A percentile compares a stretch with the other conserved stretches of the same genome.
phyloP scores from a whole-genome alignment of 2,888 invertebrate genomes.

The Carterocephalus palaemon region DNA sequence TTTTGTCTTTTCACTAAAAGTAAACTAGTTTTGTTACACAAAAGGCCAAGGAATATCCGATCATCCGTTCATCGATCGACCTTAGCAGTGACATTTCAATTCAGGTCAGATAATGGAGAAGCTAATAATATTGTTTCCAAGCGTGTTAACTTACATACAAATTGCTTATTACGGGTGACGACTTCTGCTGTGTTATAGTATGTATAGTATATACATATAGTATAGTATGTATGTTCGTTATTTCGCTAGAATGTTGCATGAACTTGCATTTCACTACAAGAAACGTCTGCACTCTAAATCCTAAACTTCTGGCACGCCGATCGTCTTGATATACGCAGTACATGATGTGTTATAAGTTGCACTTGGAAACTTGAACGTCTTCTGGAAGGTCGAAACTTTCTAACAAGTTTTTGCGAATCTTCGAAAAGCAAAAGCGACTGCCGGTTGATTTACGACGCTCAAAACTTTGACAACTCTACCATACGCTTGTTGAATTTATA shows the following conservation, averaged over 20 bases:
- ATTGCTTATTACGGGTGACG: too few relatives aligned
- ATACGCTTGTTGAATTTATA: slow-evolving; percentile 11
- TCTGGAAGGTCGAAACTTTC: slow-evolving; percentile 2
- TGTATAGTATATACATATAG: too few relatives aligned
- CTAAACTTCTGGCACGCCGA: too few relatives aligned
- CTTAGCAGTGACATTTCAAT: slow-evolving; percentile 27
- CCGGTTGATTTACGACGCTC: slow-evolving; percentile 15
- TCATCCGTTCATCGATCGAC: slow-evolving; percentile 22
- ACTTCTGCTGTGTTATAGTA: too few relatives aligned
- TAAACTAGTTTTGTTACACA: not conserved
- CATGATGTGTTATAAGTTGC: too few relatives aligned
- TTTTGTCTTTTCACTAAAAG: too few relatives aligned
- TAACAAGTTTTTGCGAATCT: slow-evolving; percentile 25
- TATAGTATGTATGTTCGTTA: too few relatives aligned
- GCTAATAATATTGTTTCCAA: too few relatives aligned
- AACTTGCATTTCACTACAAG: too few relatives aligned
- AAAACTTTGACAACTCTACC: slow-evolving; percentile 7
- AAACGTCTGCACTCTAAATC: too few relatives aligned
- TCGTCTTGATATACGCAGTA: too few relatives aligned
- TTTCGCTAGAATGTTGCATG: slow-evolving; percentile 4
- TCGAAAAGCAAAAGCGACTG: slow-evolving; percentile 9
- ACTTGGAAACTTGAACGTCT: slow-evolving; percentile 7
- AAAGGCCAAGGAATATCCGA: slow-evolving; percentile 12
- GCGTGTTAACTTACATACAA: too few relatives aligned
- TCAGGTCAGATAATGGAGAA: slow-evolving; percentile 16